Evolutionary conservation across 2,888 invertebrate species (phyloP), one percentile per base, ranked within the genome.

Genomic region (Agrotis exclamationis): DNA sequence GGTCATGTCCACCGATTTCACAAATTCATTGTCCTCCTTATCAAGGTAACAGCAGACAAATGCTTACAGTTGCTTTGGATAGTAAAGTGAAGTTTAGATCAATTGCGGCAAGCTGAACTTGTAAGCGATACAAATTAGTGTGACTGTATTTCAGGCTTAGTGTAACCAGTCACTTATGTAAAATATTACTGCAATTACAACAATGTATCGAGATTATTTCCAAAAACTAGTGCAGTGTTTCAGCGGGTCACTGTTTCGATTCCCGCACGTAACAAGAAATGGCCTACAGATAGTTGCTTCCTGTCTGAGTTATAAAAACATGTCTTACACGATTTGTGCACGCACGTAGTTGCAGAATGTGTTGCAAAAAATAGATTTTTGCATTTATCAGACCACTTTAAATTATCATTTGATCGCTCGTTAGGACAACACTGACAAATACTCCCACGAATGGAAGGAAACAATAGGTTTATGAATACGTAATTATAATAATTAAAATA

Each of bases 331-430:
- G 39, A 54, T 53, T 53, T 24, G 20, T 53, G 62, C 73, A 70
- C 72, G 72, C 71, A 76, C 20, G 0, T 3, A 4, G 39, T 78
- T 60, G 44, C 39, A 54, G 53, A 68, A 76, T 39, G 5, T 47
- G 44, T 58, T 47, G 48, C 48, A 71, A 72, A 62, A 71, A 63
- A 58, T 59, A 33, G n/a, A 72, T 79, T 59, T 44, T 33, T 53
- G 44, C 53, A 13, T 22, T 50, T 72, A 72, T 79, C 63, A 50
- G 6, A 54, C 16, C 45, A 71, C 48, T 72, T 63, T 2, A 16
- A 63, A 20, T 78, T 58, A 79, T 75, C 80, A 80, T 39, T 72
- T 5, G n/a, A 75, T 72, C 75, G 58, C 33, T 59, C 53, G 53
- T 56, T 74, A 76, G 20, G 20, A 20, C 62, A 44, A 50, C 53